Evolutionary conservation across 2,797 vertebrate species (phyloP), one percentile per base, ranked within the genome.

Genomic region (Platalea minor): DNA sequence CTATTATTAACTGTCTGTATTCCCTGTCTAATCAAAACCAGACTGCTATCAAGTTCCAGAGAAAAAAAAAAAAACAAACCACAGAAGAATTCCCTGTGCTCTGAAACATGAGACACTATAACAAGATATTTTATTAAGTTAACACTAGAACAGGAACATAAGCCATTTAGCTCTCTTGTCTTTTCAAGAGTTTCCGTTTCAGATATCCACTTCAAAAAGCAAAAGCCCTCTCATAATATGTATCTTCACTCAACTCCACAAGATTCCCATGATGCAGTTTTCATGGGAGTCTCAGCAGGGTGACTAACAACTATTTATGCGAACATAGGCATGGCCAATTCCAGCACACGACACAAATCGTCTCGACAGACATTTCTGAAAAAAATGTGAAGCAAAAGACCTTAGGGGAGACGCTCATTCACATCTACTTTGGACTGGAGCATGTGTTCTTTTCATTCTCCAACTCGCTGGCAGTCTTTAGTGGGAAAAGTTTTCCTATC

Each of bases 1-100:
- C 80, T 92, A 94, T 96, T 96, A 97, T 96, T 95, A 95, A 96
- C 91, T 87, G 78, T 35, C 73, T 93, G 53, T 92, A 91, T 78
- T 93, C 68, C 73, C 84, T 82, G 92, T 87, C 91, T 96, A 95
- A 95, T 96, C 89, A 98, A 94, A 97, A 96, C 95, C 77, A 75
- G 93, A 83, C 82, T 79, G 39, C 57, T 89, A 72, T 97, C 91
- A 95, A 85, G 77, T 94, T 97, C 60, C 81, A 89, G 5, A 92
- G 83, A 24, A 64, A 92, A 82, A 48, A 79, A 50, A 79, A 37
- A 18, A 9, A 5, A 15, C 25, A 50, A 54, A 18, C 3, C 35
- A 79, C 53, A 90, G 61, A 92, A 96, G 89, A 92, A 94, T 93
- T 91, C 76, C 65, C 89, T 48, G 68, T n/a, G 57, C 75, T 91